Evolutionary conservation across 2,888 invertebrate genomes (phyloP), one percentile per base, ranked within the genome.

Genomic region (Odontocerum albicorne): DNA sequence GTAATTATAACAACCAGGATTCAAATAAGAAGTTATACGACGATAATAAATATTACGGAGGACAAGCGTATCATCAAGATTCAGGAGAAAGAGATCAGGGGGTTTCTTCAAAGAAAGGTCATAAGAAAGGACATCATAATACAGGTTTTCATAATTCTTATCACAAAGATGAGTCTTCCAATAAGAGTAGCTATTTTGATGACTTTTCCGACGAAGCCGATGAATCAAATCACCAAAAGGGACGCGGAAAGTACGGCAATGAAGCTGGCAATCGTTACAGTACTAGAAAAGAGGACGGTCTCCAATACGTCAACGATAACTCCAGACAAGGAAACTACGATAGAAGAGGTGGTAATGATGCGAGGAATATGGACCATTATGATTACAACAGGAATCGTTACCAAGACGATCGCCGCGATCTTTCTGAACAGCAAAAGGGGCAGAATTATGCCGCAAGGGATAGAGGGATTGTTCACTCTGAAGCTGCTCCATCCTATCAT

Each of bases 61-160:
- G 79, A 7, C 72, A 74, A 47, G 72, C 72, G 17, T 64, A 67
- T 10, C 70, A 76, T 57, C 70, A 74, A 58, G 76, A 78, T 53
- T 75, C 77, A 65, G 69, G 68, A 1, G 77, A 78, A 62, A 75
- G 75, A 40, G 74, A 70, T 51, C 68, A 72, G 50, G 69, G 75
- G 0, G 67, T 67, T 10, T 75, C 76, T 8, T 74, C 64, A 47
- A 78, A 78, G 62, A 71, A 73, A 50, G 80, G 75, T 1, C 83
- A 85, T 61, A 85, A 84, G 64, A 86, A 86, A 66, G 86, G 86
- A 2, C 85, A 85, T 61, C 84, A 84, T 62, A 84, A 84, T 52
- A 80, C 84, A 61, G 87, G 87, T 13, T 87, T 85, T 66, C 82
- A 81, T 63, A 86, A 86, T 64, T 81, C 81, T 10, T 87, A 87